Evolutionary conservation across 92 coral and sea anemone genomes (phyloP), one percentile per base, ranked within the genome.

Genomic region (Actinostola sp.): DNA sequence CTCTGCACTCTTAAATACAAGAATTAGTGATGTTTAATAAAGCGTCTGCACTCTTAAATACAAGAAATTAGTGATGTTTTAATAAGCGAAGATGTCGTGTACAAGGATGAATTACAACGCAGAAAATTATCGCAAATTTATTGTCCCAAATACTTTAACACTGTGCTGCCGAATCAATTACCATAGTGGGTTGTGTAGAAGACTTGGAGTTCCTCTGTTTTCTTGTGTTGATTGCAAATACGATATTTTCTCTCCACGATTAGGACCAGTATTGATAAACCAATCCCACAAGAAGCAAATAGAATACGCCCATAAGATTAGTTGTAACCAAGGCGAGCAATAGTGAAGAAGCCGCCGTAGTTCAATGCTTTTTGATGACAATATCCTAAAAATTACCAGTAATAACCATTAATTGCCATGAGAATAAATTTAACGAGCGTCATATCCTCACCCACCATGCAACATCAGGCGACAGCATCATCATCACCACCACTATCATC

Each of bases 251-350:
- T 30, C 68, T 25, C 1, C 12, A 24, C 78, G 8, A 60, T 48
- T 13, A 74, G 24, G 11, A 63, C 71, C 30, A 62, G 2, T 10
- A 74, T 19, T 11, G 80, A 74, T 12, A 74, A 27, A 19, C 57
- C 63, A 29, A 74, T 39, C 0, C 80, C 80, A 31, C 71, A 8
- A 54, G 46, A 13, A 74, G 46, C 60, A 74, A 1, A 41, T 74
- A 63, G 23, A 74, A 74, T 63, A 74, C 80, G 10, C 80, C 80
- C 0, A 63, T 42, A 39, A 74, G 38, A 16, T 74, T 74, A 11
- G 14, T 19, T 15, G 21, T 16, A 24, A 7, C 43, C 65, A n/a
- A 75, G 64, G 2, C 58, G 45, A 16, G 36, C 54, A 12, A 75
- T 75, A 5, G 72, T 48, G 17, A 43, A 50, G n/a, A 19, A 35